phyloP scores from a whole-genome alignment of 2,888 invertebrate species.

The Pyrocoelia pectoralis region DNA sequence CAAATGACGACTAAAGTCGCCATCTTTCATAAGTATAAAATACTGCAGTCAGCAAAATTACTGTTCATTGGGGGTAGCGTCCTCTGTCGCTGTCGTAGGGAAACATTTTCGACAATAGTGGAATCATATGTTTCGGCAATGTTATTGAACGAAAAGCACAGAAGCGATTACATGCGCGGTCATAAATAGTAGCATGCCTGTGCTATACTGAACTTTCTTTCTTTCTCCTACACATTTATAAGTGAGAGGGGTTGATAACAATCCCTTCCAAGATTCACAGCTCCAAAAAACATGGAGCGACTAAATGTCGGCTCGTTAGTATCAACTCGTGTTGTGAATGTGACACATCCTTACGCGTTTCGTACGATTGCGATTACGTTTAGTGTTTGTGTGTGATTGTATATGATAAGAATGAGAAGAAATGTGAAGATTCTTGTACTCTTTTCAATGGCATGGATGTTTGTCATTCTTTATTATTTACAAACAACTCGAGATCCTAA shows the following conservation, averaged over 20 bases:
- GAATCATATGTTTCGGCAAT: constrained; percentile 12
- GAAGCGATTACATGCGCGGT: constrained; percentile 36
- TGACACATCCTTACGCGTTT: constrained; percentile 23
- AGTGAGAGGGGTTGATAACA: constrained; percentile 31
- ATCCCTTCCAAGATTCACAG: constrained; percentile 34
- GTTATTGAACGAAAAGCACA: constrained; percentile 30
- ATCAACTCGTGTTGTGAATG: constrained; percentile 32
- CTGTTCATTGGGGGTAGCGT: background rate
- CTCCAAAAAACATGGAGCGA: constrained; percentile 39
- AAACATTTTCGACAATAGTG: background rate
- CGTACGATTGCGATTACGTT: constrained; percentile 27
- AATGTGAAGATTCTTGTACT: constrained; percentile 69
- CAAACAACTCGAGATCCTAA: constrained; percentile 65
- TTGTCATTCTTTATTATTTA: constrained; percentile 69
- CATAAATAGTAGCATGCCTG: constrained; percentile 32
- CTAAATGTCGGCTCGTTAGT: constrained; percentile 40
- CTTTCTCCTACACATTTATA: constrained; percentile 25
- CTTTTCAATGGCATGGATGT: constrained; percentile 70
- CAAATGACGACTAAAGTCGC: too few relatives aligned
- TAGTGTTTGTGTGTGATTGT: constrained; percentile 34
- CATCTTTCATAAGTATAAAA: too few relatives aligned
- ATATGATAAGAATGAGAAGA: constrained; percentile 61
- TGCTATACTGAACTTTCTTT: constrained; percentile 26
- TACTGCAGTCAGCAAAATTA: too few relatives aligned
- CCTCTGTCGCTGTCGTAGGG: background rate